Conservation (phyloP, 2,888 invertebrate genomes). For the Dasysyrphus albostriatus region DNA sequence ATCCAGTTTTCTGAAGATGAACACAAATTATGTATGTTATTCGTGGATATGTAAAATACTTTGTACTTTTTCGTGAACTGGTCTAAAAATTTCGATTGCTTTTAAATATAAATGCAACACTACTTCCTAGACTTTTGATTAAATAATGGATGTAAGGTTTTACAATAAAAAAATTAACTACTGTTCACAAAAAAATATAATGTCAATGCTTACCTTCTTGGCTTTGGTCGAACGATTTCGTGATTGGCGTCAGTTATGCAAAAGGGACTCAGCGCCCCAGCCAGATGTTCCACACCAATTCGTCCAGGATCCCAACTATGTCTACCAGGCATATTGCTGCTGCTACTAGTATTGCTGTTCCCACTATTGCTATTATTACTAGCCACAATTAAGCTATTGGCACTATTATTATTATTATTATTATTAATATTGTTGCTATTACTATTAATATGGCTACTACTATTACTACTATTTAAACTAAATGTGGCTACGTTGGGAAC, state of each 20-base stretch:
- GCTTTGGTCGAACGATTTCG: constrained; percentile 93
- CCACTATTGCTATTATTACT: constrained; percentile 63
- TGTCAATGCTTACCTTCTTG: constrained; percentile 87
- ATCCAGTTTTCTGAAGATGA: no score
- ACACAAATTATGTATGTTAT: no score
- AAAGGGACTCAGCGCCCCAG: constrained; percentile 87
- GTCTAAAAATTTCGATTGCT: background rate
- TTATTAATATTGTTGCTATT: constrained; percentile 62
- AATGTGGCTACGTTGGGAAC: constrained; percentile 70
- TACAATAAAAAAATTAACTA: no score
- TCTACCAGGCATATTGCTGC: constrained; percentile 80
- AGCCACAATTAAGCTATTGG: constrained; percentile 65
- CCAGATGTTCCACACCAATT: constrained; percentile 86
- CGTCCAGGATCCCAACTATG: constrained; percentile 84
- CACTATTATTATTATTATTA: constrained; percentile 42
- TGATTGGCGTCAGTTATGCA: constrained; percentile 91
- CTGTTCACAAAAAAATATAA: background rate
- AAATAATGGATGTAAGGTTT: background rate
- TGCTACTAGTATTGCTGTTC: constrained; percentile 64
- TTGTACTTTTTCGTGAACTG: no score
- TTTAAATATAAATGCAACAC: background rate
- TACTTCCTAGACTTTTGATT: background rate
- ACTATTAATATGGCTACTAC: constrained; percentile 74
- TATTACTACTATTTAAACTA: constrained; percentile 69
- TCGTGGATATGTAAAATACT: no score